phyloP scores from a whole-genome alignment of 92 coral and sea anemone species.

The Palythoa heliodiscus region DNA sequence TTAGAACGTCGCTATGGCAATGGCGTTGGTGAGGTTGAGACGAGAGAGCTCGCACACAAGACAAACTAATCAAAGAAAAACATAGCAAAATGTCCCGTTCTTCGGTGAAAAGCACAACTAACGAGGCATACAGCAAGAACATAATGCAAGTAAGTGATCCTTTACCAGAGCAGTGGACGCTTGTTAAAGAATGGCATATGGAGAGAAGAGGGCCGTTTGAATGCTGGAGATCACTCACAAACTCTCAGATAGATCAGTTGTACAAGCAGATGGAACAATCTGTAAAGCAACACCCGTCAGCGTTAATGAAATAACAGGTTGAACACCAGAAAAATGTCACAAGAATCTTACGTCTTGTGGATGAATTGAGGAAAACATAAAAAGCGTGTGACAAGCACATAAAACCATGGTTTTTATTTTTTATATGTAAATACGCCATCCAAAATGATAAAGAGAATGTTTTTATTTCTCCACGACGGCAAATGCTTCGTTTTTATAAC shows the following conservation, averaged over 20 bases:
- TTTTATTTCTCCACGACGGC: background rate
- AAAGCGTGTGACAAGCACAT: background rate
- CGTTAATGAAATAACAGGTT: conserved; percentile 48
- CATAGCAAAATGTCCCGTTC: conserved; percentile 19
- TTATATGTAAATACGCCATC: too few relatives aligned
- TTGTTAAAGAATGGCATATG: conserved; percentile 88
- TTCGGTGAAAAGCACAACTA: conserved; percentile 20
- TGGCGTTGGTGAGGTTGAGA: background rate
- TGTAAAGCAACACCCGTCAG: conserved; percentile 70
- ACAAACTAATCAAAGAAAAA: background rate
- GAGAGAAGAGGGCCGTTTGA: conserved; percentile 79
- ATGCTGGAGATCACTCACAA: conserved; percentile 80
- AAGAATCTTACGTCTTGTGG: background rate
- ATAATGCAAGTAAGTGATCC: conserved; percentile 56
- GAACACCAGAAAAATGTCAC: background rate
- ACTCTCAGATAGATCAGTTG: conserved; percentile 71
- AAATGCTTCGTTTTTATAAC: too few relatives aligned
- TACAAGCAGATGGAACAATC: conserved; percentile 71
- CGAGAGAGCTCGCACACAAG: background rate
- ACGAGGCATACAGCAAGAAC: conserved; percentile 28
- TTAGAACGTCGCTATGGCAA: conserved; percentile 32
- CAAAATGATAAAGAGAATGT: background rate
- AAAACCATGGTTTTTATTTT: background rate
- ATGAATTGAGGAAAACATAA: background rate
- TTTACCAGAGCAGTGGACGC: conserved; percentile 89